A percentile compares a stretch with the other conserved stretches of the same genome.
phyloP scores from a whole-genome alignment of 2,113 vertebrate genomes.

The Abramis brama region DNA sequence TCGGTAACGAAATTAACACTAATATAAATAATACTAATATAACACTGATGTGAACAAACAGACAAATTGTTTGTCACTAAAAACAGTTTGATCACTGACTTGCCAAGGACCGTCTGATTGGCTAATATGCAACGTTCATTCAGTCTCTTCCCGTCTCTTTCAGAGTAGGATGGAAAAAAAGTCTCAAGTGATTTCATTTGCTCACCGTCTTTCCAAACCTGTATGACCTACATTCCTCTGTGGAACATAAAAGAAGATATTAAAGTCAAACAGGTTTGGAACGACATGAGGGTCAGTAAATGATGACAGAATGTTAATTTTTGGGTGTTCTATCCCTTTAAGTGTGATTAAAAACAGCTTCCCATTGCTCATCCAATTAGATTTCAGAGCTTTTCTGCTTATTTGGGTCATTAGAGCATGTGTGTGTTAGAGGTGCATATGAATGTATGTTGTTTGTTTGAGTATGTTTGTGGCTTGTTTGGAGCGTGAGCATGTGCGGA shows the following conservation, averaged over 20 bases:
- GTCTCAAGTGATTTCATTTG: not conserved
- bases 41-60: not conserved
- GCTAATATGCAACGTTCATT: no score
- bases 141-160: no score
- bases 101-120: no score
- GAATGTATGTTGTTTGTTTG: slow-evolving; percentile 11
- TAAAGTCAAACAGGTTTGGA: not conserved
- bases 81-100: no score
- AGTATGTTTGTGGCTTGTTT: not conserved
- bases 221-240: not conserved
- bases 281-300: not conserved
- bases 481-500: not conserved
- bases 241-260: not conserved
- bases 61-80: not conserved
- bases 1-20: no score
- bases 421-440: not conserved
- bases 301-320: not conserved
- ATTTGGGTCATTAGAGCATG: not conserved
- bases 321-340: not conserved
- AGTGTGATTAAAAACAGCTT: not conserved
- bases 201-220: not conserved
- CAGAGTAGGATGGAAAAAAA: not conserved
- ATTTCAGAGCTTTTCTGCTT: not conserved
- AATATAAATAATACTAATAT: not conserved
- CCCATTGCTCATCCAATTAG: not conserved